phyloP scores from a whole-genome alignment of 2,888 invertebrate genomes.

The Biston stratarius region DNA sequence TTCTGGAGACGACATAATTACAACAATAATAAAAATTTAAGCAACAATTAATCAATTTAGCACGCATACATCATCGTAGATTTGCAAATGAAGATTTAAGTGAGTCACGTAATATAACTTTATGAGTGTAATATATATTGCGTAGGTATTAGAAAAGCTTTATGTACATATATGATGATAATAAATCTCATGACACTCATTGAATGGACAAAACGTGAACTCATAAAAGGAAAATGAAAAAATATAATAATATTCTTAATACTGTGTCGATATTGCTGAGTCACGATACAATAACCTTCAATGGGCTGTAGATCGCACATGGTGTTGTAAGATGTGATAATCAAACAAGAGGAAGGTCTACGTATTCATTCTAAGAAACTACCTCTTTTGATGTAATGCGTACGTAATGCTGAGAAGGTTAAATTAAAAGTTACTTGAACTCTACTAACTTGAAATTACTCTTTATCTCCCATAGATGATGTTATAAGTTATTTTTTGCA shows the following conservation, averaged over 20 bases:
- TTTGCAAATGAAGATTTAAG: too few species aligned
- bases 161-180: background rate
- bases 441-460: background rate
- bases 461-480: background rate
- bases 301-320: constrained; percentile 19
- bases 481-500: background rate
- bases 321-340: constrained; percentile 31
- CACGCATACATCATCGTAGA: too few species aligned
- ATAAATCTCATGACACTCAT: constrained; percentile 6
- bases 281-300: constrained; percentile 31
- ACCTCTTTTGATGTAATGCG: constrained; percentile 18
- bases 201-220: constrained; percentile 16
- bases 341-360: constrained; percentile 33
- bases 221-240: background rate
- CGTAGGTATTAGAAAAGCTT: too few species aligned
- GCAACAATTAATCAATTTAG: too few species aligned
- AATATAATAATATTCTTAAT: constrained; percentile 1
- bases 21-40: too few species aligned
- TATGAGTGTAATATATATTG: too few species aligned
- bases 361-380: constrained; percentile 17
- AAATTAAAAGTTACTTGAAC: constrained; percentile 17
- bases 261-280: constrained; percentile 23
- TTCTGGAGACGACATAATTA: too few species aligned
- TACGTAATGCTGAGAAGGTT: constrained; percentile 2
- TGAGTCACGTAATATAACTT: too few species aligned